Evolutionary conservation across 2,113 vertebrate species (phyloP).

Genomic region (Alligator mississippiensis): DNA sequence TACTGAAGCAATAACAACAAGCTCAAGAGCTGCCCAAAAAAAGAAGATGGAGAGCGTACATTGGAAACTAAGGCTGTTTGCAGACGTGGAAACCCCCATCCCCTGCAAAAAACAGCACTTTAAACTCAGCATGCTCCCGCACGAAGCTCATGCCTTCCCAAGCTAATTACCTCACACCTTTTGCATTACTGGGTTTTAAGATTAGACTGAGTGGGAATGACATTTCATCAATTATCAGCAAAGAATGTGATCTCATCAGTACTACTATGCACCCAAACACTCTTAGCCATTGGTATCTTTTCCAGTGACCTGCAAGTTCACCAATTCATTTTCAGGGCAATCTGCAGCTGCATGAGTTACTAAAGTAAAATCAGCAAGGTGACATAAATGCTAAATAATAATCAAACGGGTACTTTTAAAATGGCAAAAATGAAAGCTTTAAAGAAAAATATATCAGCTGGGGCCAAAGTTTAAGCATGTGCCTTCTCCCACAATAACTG

Average conservation of each 20-base stretch:
- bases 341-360: background rate
- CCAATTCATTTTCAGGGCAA: background rate
- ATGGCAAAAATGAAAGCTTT: background rate
- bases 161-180: background rate
- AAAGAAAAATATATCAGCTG: background rate
- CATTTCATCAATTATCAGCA: fast-evolving
- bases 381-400: background rate
- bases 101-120: too few species aligned
- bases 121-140: too few species aligned
- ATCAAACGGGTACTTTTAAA: background rate
- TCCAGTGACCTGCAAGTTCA: background rate
- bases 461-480: background rate
- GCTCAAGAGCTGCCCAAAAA: background rate
- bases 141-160: background rate
- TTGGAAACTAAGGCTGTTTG: too few species aligned
- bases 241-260: background rate
- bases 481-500: background rate
- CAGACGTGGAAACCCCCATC: too few species aligned
- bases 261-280: background rate
- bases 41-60: background rate
- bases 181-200: background rate
- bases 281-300: background rate
- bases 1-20: background rate
- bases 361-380: background rate
- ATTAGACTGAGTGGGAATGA: background rate